A percentile compares a stretch with the other conserved stretches of the same genome.
Conservation (phyloP, 2,113 vertebrate genomes). For the Brachyhypopomus occidentalis region DNA sequence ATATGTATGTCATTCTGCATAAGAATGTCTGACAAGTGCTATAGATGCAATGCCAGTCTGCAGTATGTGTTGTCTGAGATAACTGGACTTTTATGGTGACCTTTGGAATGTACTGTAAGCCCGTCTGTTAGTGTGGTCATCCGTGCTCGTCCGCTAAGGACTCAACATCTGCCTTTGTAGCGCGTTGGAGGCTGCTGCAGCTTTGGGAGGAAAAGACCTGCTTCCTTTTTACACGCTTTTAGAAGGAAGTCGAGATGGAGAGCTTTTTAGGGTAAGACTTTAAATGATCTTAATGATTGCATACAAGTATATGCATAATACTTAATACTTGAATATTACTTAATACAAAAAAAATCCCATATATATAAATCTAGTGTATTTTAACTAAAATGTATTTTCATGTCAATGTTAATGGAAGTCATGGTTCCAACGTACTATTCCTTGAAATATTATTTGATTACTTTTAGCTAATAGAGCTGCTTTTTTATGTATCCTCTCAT, state of each 20-base stretch:
- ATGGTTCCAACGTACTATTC: background rate
- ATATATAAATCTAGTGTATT: background rate
- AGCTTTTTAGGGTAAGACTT: conserved; percentile 82
- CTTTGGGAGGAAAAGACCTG: conserved; percentile 85
- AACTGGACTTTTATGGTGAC: background rate
- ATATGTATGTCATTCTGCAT: no score
- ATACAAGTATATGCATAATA: no score
- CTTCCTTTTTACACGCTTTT: conserved; percentile 85
- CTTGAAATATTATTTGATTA: background rate
- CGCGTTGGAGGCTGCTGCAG: conserved; percentile 80
- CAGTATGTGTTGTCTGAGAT: background rate
- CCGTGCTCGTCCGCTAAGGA: background rate
- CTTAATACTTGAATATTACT: no score
- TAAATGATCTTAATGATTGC: background rate
- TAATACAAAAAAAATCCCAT: background rate
- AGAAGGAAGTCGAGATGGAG: conserved; percentile 84
- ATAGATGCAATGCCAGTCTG: no score
- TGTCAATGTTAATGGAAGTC: background rate
- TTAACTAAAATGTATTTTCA: background rate
- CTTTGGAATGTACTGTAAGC: background rate
- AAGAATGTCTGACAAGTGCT: no score
- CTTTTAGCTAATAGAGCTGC: background rate
- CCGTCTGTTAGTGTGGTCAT: background rate
- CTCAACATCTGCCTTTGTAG: conserved; percentile 64
- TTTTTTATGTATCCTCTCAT: background rate